Conservation (phyloP, 1,140 invertebrate genomes). For the Ladona fulva region DNA sequence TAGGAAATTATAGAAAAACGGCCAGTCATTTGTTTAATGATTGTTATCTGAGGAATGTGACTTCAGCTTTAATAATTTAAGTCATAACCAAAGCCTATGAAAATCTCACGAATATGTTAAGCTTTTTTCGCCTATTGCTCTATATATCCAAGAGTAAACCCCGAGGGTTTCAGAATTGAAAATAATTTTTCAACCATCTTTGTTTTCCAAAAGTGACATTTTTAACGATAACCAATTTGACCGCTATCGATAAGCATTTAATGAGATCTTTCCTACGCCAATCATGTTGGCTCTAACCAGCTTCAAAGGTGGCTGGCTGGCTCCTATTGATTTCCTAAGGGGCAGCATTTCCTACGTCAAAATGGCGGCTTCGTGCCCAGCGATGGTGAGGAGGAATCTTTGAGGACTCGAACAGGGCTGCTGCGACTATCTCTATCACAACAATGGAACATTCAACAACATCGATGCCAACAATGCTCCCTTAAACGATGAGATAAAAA, state of each 20-base stretch:
- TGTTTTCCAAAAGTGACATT: conserved; percentile 6
- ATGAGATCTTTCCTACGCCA: conserved; percentile 6
- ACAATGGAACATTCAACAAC: conserved; percentile 6
- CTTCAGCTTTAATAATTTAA: not conserved
- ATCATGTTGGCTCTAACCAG: conserved; percentile 4
- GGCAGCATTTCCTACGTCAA: conserved; percentile 3
- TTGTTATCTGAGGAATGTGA: not conserved
- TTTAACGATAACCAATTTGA: conserved; percentile 2
- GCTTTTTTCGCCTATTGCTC: conserved; percentile 4
- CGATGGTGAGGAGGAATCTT: conserved; percentile 7
- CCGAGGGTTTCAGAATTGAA: not conserved
- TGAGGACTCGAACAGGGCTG: conserved; percentile 1
- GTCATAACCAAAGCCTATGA: not conserved
- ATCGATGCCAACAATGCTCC: not conserved
- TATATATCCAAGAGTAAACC: conserved; percentile 6
- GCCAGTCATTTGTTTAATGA: not conserved
- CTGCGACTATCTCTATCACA: conserved; percentile 8
- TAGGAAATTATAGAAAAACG: not conserved
- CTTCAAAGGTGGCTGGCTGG: conserved; percentile 4
- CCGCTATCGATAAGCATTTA: conserved; percentile 5
- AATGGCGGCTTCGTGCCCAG: conserved; percentile 1
- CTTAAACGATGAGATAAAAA: conserved; percentile 1
- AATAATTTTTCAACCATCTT: conserved; percentile 1
- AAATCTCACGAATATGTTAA: not conserved
- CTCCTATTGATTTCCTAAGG: conserved; percentile 9